Evolutionary conservation across 2,888 invertebrate genomes (phyloP).

Genomic region (Conistra vaccinii): DNA sequence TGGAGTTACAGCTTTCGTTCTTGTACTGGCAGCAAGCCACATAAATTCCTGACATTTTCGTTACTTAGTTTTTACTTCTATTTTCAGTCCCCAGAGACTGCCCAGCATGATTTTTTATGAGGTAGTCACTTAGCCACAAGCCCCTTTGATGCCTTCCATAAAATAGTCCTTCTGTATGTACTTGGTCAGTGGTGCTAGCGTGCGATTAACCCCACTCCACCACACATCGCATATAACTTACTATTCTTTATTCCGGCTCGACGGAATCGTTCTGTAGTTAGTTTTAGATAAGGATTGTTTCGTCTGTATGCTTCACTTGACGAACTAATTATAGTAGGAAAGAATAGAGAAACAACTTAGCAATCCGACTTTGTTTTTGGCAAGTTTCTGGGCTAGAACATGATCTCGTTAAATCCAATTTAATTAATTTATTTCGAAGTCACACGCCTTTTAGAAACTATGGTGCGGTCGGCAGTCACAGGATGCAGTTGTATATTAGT

Average conservation of each 20-base stretch:
- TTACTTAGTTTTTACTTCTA: no score
- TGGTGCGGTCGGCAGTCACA: neutral
- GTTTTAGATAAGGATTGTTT: slow-evolving; percentile 39
- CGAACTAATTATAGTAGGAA: slow-evolving; percentile 34
- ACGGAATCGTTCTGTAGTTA: slow-evolving; percentile 40
- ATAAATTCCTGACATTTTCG: no score
- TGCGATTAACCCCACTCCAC: slow-evolving; percentile 24
- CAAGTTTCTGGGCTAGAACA: no score
- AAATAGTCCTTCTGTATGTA: slow-evolving; percentile 13
- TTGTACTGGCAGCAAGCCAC: no score
- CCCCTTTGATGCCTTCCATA: neutral
- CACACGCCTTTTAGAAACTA: no score
- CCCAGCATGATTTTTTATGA: no score
- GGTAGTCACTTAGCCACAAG: neutral
- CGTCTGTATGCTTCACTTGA: slow-evolving; percentile 23
- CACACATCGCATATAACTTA: slow-evolving; percentile 48
- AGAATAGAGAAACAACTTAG: neutral
- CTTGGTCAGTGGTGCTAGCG: neutral
- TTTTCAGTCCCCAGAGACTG: no score
- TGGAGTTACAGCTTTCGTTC: no score
- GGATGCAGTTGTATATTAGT: neutral
- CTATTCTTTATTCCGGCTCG: slow-evolving; percentile 46
- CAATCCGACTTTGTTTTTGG: neutral
- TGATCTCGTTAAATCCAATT: neutral
- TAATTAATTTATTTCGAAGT: neutral